Base-by-base conservation (phyloP, 30 jellyfish, hydroid and myxozoan species). In the Rhopilema esculentum region DNA sequence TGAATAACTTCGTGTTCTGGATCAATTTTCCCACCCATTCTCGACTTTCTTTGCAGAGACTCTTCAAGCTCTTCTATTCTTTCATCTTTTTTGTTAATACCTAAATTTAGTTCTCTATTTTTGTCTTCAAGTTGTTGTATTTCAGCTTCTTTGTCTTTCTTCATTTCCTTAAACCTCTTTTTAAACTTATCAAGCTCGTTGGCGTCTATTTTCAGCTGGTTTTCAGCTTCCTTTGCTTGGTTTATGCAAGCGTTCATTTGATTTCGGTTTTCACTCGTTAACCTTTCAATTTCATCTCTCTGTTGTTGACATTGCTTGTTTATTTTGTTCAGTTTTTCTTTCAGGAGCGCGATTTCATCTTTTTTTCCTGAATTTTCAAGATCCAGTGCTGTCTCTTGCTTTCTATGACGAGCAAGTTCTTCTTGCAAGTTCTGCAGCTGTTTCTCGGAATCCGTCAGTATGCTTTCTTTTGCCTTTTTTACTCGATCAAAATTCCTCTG, bases 401-500 rank as follows among this genome's bases (percentile, higher is more conserved):
- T 53, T 62, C 30, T 25, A 19, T 67, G 18, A 9, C 12, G 26
- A 20, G 64, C 20, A 0, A 66, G 20, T 32, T 83, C 85, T 12
- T 68, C 85, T 18, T 18, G 71, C 27, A 69, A 64, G 24, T 63
- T 50, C 27, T 69, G 12, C 28, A 27, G 26, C 61, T 83, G 91
- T 49, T 52, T 61, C 23, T 83, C 85, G 21, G 24, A 69, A 30
- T 83, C 79, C 17, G 22, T n/a, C 71, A 69, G 23, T 67, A 83
- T 69, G 30, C 72, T 52, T 21, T 83, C 85, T 50, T 69, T 69
- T 27, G 85, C 91, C 18, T 30, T 83, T n/a, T 69, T 83, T 78
- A 83, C 53, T 29, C 91, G 71, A 61, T 71, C 91, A 83, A 83
- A 71, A 49, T 83, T 71, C 70, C 4, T 61, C 63, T 67, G 75